These are phyloP conservation scores for Synergus umbraculus DNA, from an alignment of 2,888 invertebrate species.

Conservation along the genomic window DNA sequence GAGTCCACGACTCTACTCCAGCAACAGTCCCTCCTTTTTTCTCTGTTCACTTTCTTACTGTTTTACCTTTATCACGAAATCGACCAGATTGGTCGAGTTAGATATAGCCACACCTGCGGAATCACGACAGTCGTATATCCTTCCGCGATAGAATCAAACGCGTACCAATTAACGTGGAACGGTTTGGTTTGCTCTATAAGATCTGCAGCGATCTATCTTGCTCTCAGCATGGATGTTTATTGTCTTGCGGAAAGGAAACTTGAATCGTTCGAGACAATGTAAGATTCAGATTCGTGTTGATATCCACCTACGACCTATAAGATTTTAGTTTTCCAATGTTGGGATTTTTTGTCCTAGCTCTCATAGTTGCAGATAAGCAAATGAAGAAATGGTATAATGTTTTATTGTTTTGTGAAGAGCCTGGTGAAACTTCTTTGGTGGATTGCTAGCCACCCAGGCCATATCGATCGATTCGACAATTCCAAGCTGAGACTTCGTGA, in stretches of 20 bases:
- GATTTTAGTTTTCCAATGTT: not conserved
- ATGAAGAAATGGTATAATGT: not conserved
- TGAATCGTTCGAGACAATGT: constrained; percentile 43
- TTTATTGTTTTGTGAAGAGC: not conserved
- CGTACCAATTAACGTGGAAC: constrained; percentile 65
- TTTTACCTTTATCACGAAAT: constrained; percentile 20
- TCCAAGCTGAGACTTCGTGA: constrained; percentile 18
- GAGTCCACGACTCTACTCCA: constrained; percentile 16
- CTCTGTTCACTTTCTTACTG: too few relatives aligned
- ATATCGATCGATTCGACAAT: constrained; percentile 2
- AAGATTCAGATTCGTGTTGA: constrained; percentile 48
- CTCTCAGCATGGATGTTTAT: constrained; percentile 55
- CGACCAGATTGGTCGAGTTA: constrained; percentile 33
- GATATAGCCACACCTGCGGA: constrained; percentile 51
- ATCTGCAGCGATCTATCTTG: constrained; percentile 50
- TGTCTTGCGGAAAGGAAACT: constrained; percentile 51
- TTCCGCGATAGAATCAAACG: constrained; percentile 64
- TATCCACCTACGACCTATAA: constrained; percentile 47
- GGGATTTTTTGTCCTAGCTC: too few relatives aligned
- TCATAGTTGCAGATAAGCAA: too few relatives aligned
- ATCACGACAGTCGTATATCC: constrained; percentile 60
- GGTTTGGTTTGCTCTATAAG: constrained; percentile 46
- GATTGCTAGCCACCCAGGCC: not conserved
- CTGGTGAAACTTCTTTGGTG: not conserved
- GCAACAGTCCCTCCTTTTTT: not conserved